Conservation (phyloP, 2,797 vertebrate genomes). For the Silurus lanzhouensis region DNA sequence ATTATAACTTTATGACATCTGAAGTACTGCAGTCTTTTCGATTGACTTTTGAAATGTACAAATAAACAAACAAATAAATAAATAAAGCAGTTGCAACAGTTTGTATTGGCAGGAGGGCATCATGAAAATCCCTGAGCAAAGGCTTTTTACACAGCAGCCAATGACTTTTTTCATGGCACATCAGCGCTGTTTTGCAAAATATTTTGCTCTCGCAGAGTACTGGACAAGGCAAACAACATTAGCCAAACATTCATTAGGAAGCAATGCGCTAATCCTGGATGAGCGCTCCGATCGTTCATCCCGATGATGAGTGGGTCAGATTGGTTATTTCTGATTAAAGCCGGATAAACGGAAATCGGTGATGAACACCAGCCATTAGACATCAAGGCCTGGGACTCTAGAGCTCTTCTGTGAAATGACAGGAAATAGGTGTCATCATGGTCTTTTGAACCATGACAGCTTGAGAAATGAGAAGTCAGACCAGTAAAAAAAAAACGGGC, state of each 20-base stretch:
- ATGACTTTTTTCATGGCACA: constrained; percentile 42
- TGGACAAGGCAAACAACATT: constrained; percentile 42
- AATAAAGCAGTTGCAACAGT: background rate
- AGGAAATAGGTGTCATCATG: constrained; percentile 21
- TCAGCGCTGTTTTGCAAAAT: constrained; percentile 49
- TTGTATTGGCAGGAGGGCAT: background rate
- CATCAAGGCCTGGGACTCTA: background rate
- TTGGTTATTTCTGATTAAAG: constrained; percentile 47
- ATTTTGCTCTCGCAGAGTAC: constrained; percentile 46
- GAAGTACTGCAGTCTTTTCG: background rate
- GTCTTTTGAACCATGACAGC: constrained; percentile 53
- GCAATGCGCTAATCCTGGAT: constrained; percentile 46
- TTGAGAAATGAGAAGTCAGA: constrained; percentile 55
- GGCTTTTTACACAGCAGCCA: constrained; percentile 27
- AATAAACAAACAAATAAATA: background rate
- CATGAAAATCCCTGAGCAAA: constrained; percentile 27
- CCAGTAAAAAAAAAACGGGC: constrained; percentile 34
- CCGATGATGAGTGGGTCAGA: constrained; percentile 34
- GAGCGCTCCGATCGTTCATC: constrained; percentile 25
- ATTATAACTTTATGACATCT: background rate
- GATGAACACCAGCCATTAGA: background rate
- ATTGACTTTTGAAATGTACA: background rate
- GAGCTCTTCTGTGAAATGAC: background rate
- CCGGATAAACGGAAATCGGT: background rate
- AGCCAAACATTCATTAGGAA: constrained; percentile 56